Percentiles rank a stretch among this genome's conserved stretches.
Evolutionary conservation across 2,113 vertebrate genomes (phyloP).

Genomic region (Cavia aperea): DNA sequence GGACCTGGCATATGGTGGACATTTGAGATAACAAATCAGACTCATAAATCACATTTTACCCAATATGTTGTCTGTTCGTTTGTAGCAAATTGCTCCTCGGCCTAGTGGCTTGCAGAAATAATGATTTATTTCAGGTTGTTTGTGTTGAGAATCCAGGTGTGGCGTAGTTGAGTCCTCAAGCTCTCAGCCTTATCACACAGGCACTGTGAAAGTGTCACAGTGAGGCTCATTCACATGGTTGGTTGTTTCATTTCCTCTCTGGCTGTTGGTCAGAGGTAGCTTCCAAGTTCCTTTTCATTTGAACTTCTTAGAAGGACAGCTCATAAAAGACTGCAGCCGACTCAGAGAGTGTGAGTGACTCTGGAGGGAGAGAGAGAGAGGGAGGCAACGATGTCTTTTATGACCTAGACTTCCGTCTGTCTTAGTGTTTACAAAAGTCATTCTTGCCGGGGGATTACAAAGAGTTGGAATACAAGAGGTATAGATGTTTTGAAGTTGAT

Average conservation of each 20-base stretch:
- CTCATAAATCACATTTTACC: not conserved
- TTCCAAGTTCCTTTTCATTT: not conserved
- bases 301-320: not conserved
- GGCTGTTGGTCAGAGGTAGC: not conserved
- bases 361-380: not conserved
- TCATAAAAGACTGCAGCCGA: not conserved
- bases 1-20: not conserved
- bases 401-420: not conserved
- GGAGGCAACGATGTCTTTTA: not conserved
- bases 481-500: not conserved
- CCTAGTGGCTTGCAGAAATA: not conserved
- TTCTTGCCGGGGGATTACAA: not conserved
- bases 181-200: not conserved
- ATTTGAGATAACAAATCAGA: slow-evolving; percentile 14
- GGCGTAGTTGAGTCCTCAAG: not conserved
- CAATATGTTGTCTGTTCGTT: not conserved
- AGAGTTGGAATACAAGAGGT: not conserved
- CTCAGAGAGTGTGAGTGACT: not conserved
- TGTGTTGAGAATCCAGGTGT: not conserved
- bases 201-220: not conserved
- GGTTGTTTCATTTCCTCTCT: not conserved
- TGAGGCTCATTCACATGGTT: not conserved
- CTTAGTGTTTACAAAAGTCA: not conserved
- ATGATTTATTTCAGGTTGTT: not conserved
- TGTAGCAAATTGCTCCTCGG: not conserved